Base-by-base conservation (phyloP, 2,888 invertebrate species). In the Mesorhabditis belari region DNA sequence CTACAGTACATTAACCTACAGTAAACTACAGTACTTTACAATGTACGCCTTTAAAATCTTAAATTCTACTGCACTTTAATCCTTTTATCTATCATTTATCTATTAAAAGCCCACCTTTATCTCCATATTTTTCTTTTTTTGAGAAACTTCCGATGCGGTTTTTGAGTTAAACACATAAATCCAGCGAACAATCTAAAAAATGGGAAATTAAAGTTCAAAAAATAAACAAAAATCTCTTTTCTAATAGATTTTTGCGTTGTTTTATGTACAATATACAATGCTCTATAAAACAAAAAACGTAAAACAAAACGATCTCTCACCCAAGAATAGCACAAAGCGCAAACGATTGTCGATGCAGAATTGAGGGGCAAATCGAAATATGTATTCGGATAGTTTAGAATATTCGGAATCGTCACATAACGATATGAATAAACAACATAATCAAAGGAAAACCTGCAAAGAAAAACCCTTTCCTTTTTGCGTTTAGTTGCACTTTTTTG, bases 341-440 rank as follows among this genome's bases (percentile, higher is more conserved):
- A 63, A 24, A 62, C 63, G 5, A 60, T 49, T 1, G 69, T 64
- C 21, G 61, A 61, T n/a, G 64, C 29, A 9, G 63, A 60, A 26
- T 71, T 69, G 44, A 71, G 54, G 23, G 67, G 67, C 4, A 69
- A 62, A 59, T 69, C 71, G 44, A 71, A 64, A 57, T 66, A 64
- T 23, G 55, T 53, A 57, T 71, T 71, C 27, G 69, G 67, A 35
- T 71, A 71, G 53, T 71, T 71, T 23, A 55, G 58, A n/a, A 64
- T 25, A 29, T 58, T 57, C 0, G 51, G 60, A 28, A 62, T 61
- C 35, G 60, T 51, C 23, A 52, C 44, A 53, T 69, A 69, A 2
- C 66, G 62, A 26, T 67, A 71, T 17, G 71, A 69, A 4, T 64
- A 58, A 24, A 61, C 57, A 4, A 54, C 51, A 49, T 65, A 66